Evolutionary conservation across 2,888 invertebrate genomes (phyloP), one percentile per base, ranked within the genome.

Genomic region (Drepanosiphum platanoidis): DNA sequence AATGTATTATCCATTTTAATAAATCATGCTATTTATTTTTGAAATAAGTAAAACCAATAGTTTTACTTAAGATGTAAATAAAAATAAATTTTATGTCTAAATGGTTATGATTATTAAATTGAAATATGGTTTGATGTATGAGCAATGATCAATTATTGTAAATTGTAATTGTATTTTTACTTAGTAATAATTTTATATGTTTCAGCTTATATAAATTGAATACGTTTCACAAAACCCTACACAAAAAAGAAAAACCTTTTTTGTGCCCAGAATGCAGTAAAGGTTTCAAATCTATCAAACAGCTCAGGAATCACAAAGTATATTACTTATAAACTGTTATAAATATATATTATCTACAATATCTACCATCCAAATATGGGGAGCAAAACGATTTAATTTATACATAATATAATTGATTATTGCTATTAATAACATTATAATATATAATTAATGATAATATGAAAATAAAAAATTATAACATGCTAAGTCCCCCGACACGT

Each of bases 281-380:
- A 89, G 91, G 90, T 8, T 96, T 96, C 89, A 96, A 96, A 89
- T 96, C 94, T 88, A 91, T 92, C 11, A 94, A 94, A 89, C 96
- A 96, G 89, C 90, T 96, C 82, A 92, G 94, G 66, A 95, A 95
- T 88, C 96, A 96, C 64, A 88, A 88, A 83, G 87, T 87, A 81
- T 27, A 46, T 30, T 32, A 32, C 8, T 22, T 18, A 46, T 46
- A 8, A 3, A 52, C 18, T 18, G 52, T 52, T 18, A 22, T 52
- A 22, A n/a, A n/a, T n/a, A n/a, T n/a, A n/a, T n/a, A n/a, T n/a
- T n/a, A n/a, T n/a, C n/a, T n/a, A n/a, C n/a, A n/a, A n/a, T n/a
- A n/a, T n/a, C n/a, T n/a, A n/a, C n/a, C n/a, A n/a, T n/a, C n/a
- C n/a, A n/a, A n/a, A n/a, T n/a, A n/a, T n/a, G n/a, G n/a, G n/a